Percentiles rank a stretch among this genome's conserved stretches.
phyloP scores from a whole-genome alignment of 2,888 invertebrate species.

The Nemapogon koenigi region DNA sequence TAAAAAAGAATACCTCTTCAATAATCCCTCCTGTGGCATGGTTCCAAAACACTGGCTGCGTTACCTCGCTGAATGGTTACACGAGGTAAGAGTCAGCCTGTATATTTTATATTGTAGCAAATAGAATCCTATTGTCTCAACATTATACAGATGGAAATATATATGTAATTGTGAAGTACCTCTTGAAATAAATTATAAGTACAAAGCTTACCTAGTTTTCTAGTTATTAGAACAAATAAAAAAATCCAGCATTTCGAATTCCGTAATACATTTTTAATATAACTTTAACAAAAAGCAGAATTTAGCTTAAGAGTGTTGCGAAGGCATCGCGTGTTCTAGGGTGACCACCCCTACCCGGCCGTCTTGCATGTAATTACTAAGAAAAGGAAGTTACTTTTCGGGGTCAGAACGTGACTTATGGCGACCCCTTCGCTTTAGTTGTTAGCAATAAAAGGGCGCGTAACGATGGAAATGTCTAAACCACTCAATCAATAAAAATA shows the following conservation, averaged over 20 bases:
- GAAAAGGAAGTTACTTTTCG: conserved; percentile 49
- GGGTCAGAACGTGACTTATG: conserved; percentile 41
- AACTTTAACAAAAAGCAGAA: conserved; percentile 7
- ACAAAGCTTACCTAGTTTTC: too few species aligned
- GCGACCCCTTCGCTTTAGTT: conserved; percentile 31
- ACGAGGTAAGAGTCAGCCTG: too few species aligned
- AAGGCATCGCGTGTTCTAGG: conserved; percentile 16
- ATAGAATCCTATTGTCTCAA: too few species aligned
- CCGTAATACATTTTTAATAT: background rate
- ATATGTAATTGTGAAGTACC: too few species aligned
- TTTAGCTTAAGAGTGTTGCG: conserved; percentile 39
- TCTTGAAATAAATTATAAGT: too few species aligned
- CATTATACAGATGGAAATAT: too few species aligned
- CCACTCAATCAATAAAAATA: too few species aligned
- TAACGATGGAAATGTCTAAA: conserved; percentile 27
- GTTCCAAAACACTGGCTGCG: too few species aligned
- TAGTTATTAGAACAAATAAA: background rate
- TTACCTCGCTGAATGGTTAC: too few species aligned
- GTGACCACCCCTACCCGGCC: conserved; percentile 25
- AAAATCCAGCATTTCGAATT: background rate
- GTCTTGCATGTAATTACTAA: conserved; percentile 49
- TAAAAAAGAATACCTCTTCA: too few species aligned
- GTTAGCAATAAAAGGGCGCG: conserved; percentile 40
- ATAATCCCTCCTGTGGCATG: too few species aligned
- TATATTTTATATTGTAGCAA: too few species aligned